phyloP scores from a whole-genome alignment of 2,888 invertebrate genomes.

The Tortrix viridana region DNA sequence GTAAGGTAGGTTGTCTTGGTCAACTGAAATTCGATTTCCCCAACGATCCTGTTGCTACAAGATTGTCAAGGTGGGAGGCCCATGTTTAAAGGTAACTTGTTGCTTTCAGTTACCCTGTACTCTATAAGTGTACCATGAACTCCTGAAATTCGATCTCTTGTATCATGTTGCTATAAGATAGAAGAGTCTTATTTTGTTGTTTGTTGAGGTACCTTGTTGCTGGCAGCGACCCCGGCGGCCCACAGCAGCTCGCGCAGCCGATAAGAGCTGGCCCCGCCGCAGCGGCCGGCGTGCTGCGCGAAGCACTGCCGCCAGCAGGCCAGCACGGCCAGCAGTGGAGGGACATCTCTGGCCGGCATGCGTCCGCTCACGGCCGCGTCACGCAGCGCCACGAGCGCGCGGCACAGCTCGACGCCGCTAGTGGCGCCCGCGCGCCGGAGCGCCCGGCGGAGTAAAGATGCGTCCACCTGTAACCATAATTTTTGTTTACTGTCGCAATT shows the following conservation, averaged over 20 bases:
- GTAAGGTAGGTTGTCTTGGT: no score
- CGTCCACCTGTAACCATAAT: conserved; percentile 40
- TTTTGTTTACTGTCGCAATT: no score
- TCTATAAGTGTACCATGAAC: no score
- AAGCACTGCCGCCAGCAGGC: conserved; percentile 61
- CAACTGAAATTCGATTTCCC: no score
- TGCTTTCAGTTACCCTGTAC: no score
- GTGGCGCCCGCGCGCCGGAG: conserved; percentile 78
- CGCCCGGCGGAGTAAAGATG: conserved; percentile 59
- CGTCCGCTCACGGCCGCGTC: conserved; percentile 87
- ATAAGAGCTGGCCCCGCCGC: conserved; percentile 61
- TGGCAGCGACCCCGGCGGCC: conserved; percentile 86
- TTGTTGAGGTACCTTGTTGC: conserved; percentile 82
- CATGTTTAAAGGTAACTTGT: no score
- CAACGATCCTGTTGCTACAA: no score
- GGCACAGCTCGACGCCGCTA: conserved; percentile 85
- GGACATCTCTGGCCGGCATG: conserved; percentile 84
- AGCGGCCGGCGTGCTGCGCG: conserved; percentile 19
- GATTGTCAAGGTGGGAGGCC: no score
- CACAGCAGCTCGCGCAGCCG: conserved; percentile 86
- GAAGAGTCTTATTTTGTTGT: no score
- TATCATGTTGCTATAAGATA: no score
- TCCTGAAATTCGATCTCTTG: no score
- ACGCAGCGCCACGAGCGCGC: conserved; percentile 87
- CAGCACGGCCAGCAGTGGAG: conserved; percentile 85